Percentiles rank a stretch among this genome's conserved stretches.
Conservation (phyloP, 35 echinoderm and acorn worm species). For the Heliocidaris erythrogramma region DNA sequence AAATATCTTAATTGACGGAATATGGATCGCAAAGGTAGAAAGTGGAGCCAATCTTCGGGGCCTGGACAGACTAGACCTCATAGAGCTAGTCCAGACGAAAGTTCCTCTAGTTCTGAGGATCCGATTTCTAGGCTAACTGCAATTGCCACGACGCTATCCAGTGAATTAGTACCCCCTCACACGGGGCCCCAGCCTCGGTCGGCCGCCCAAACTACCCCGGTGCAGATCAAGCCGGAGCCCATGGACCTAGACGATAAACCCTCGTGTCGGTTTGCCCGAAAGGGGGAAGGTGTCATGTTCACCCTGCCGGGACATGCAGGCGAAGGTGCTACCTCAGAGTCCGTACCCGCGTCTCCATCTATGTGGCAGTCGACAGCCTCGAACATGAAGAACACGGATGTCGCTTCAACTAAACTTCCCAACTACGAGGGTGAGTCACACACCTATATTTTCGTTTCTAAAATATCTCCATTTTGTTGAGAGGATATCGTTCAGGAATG, state of each 20-base stretch:
- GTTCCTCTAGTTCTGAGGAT: background rate
- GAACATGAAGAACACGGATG: background rate
- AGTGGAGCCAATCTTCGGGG: background rate
- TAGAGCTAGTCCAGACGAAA: background rate
- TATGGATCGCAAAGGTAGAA: background rate
- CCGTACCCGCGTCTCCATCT: background rate
- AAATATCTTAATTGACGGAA: background rate
- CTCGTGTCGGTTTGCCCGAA: slow-evolving; percentile 9
- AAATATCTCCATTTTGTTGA: background rate
- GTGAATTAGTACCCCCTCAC: background rate
- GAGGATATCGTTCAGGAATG: background rate
- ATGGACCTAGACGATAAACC: slow-evolving; percentile 28
- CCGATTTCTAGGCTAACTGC: background rate
- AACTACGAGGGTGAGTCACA: background rate
- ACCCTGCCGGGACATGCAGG: background rate
- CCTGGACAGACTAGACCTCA: background rate
- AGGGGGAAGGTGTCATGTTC: background rate
- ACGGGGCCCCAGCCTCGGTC: background rate
- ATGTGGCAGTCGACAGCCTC: background rate
- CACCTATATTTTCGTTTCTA: background rate
- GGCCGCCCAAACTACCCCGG: background rate
- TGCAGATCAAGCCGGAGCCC: slow-evolving; percentile 11
- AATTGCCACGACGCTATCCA: background rate
- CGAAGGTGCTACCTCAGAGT: background rate
- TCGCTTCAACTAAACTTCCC: background rate